Percentiles rank a stretch among this genome's conserved stretches.
These are phyloP conservation scores for Acrobasis suavella DNA, from an alignment of 2,888 invertebrate species.

Conservation along the genomic window DNA sequence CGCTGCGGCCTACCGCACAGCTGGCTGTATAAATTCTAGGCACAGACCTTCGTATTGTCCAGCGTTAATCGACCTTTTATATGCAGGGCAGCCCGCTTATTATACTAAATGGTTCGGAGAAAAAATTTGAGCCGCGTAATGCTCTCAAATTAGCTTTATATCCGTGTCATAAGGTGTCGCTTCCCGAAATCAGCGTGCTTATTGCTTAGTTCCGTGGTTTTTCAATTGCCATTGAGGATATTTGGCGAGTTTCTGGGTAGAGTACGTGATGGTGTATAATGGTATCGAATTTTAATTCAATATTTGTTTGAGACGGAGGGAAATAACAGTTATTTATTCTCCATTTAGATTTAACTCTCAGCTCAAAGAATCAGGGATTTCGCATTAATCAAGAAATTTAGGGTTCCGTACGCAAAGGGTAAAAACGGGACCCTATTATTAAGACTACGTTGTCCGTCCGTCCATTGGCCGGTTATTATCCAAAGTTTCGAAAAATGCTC, in stretches of 20 bases:
- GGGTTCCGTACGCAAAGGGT: no score
- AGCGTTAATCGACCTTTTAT: slow-evolving; percentile 49
- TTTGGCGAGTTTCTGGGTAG: slow-evolving; percentile 4
- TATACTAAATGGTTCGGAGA: slow-evolving; percentile 68
- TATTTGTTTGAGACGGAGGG: background rate
- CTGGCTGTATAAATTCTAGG: slow-evolving; percentile 51
- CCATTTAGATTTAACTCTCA: no score
- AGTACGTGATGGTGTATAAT: slow-evolving; percentile 6
- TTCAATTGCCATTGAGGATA: slow-evolving; percentile 14
- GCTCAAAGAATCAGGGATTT: no score
- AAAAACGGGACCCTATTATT: no score
- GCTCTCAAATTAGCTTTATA: background rate
- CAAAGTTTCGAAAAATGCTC: no score
- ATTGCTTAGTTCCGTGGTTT: slow-evolving; percentile 15
- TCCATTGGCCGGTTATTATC: no score
- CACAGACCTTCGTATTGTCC: slow-evolving; percentile 49
- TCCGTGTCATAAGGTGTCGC: slow-evolving; percentile 7
- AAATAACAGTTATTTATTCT: no score
- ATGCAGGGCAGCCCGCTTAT: slow-evolving; percentile 51
- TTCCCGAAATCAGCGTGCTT: slow-evolving; percentile 16
- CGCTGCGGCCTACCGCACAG: slow-evolving; percentile 49
- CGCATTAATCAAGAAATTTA: no score
- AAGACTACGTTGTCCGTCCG: no score
- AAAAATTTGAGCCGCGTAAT: slow-evolving; percentile 52
- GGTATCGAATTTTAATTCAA: background rate